These are phyloP conservation scores for Nyctibius bracteatus DNA, from an alignment of 2,113 vertebrate species.

Conservation along the genomic window DNA sequence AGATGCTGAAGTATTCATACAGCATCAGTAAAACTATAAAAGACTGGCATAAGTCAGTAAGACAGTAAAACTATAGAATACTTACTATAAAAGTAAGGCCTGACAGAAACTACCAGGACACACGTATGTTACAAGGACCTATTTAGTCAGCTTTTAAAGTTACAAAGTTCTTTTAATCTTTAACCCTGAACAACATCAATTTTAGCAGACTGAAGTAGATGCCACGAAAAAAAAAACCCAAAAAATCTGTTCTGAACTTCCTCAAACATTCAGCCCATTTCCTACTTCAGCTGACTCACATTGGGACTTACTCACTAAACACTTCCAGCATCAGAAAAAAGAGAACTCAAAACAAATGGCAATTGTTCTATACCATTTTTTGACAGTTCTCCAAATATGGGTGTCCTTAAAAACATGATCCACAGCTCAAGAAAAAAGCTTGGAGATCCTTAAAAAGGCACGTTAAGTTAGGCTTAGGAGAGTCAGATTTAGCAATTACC, in stretches of 20 bases:
- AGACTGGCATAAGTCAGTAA: too few species aligned
- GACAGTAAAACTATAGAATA: too few species aligned
- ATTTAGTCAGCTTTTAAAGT: not conserved
- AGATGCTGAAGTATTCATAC: not conserved
- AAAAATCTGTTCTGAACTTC: not conserved
- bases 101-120: not conserved
- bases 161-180: not conserved
- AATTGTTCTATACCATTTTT: not conserved
- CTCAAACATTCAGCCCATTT: not conserved
- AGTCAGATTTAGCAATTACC: rapidly evolving
- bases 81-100: too few species aligned
- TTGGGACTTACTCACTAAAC: not conserved
- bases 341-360: not conserved
- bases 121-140: not conserved
- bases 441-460: not conserved
- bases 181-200: not conserved
- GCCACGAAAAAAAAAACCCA: not conserved
- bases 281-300: not conserved
- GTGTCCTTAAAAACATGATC: not conserved
- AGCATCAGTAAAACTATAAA: not conserved
- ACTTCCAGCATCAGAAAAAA: not conserved
- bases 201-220: not conserved
- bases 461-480: not conserved
- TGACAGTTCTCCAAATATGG: not conserved
- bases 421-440: not conserved